phyloP scores from a whole-genome alignment of 2,888 invertebrate genomes.

The Pelosia muscerda region DNA sequence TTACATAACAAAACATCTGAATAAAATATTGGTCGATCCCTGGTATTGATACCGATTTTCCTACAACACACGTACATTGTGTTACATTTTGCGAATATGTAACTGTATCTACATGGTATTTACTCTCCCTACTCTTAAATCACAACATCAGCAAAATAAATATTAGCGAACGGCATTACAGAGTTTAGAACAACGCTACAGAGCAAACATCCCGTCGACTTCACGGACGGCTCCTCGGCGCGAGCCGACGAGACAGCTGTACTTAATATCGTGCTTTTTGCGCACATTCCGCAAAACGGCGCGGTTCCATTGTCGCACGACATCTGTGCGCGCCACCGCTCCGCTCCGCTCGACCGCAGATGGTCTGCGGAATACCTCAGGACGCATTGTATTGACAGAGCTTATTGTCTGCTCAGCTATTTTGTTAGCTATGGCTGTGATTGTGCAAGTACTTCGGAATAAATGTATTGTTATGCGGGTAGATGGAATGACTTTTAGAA shows the following conservation, averaged over 20 bases:
- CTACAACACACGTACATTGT: not conserved
- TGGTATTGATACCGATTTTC: not conserved
- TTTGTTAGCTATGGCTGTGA: conserved; percentile 1
- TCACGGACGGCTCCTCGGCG: not conserved
- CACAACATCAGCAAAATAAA: not conserved
- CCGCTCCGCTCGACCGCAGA: not conserved
- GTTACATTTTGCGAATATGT: not conserved
- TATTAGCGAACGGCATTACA: not conserved
- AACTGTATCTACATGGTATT: not conserved
- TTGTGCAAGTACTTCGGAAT: not conserved
- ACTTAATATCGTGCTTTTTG: conserved; percentile 36
- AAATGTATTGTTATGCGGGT: not conserved
- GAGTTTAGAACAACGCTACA: not conserved
- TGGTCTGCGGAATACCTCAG: not conserved
- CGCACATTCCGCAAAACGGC: conserved; percentile 29
- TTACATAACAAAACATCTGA: not conserved
- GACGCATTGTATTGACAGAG: conserved; percentile 19
- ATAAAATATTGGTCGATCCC: not conserved
- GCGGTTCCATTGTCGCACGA: conserved; percentile 38
- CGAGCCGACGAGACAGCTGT: conserved; percentile 11
- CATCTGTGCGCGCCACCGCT: conserved; percentile 10
- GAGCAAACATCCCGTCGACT: not conserved
- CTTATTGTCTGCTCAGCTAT: conserved; percentile 16
- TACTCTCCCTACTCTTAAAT: not conserved
- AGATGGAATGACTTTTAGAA: conserved; percentile 5